Evolutionary conservation across 2,113 vertebrate genomes (phyloP).

Genomic region (Dermatemys mawii): DNA sequence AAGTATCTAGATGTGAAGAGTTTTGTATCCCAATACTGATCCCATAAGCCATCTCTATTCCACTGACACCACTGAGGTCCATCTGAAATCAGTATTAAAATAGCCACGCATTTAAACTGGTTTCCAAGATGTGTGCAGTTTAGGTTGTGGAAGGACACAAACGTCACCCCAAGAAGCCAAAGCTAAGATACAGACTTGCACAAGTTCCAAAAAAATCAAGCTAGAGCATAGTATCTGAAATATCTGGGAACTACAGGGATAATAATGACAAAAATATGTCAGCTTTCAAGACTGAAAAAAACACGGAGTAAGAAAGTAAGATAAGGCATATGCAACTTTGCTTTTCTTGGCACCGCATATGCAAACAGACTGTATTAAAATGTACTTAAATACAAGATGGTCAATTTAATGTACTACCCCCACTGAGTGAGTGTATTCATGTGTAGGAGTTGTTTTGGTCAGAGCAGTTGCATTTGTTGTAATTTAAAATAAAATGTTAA

Average conservation of each 20-base stretch:
- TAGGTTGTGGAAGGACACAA: not conserved
- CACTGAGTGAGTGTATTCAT: not conserved
- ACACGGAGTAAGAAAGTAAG: not conserved
- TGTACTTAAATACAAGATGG: not conserved
- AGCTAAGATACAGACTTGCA: not conserved
- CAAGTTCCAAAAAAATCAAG: not conserved
- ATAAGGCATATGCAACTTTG: not conserved
- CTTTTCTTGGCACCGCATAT: not conserved
- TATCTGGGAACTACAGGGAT: slow-evolving; percentile 11
- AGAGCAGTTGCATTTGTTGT: not conserved
- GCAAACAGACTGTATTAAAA: not conserved
- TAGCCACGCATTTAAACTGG: not conserved
- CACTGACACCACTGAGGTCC: not conserved
- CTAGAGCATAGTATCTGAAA: slow-evolving; percentile 6
- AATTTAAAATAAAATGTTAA: slow-evolving; percentile 17
- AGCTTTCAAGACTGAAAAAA: not conserved
- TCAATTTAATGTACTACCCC: not conserved
- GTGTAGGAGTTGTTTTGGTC: not conserved
- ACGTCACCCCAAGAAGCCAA: not conserved
- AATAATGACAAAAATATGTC: not conserved
- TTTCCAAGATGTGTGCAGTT: not conserved
- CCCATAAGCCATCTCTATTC: not conserved
- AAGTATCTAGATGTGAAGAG: not conserved
- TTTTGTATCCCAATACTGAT: not conserved
- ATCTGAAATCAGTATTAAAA: not conserved